Conservation (phyloP, 2,888 invertebrate genomes). For the Ellobium chinense region DNA sequence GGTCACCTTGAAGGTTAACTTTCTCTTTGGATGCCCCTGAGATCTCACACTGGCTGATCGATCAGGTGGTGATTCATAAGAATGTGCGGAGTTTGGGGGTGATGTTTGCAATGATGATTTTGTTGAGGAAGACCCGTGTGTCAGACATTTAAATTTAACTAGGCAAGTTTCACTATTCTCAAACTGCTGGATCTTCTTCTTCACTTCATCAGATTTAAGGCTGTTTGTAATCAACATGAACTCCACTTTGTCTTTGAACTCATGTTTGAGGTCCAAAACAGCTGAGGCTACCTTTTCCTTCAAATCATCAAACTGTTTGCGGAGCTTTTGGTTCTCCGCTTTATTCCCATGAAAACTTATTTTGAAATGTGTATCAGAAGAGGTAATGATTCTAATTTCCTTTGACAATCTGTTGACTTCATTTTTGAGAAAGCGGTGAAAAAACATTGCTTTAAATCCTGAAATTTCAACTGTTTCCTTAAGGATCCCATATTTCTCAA, state of each 20-base stretch:
- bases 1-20: neutral
- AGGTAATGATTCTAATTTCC: neutral
- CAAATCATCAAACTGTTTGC: neutral
- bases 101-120: neutral
- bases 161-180: conserved; percentile 10
- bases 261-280: conserved; percentile 11
- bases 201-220: neutral
- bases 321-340: neutral
- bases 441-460: conserved; percentile 1
- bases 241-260: conserved; percentile 11
- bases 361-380: neutral
- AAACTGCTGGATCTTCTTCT: neutral
- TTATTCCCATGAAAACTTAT: conserved; percentile 3
- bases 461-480: conserved; percentile 3
- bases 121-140: neutral
- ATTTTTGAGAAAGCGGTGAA: neutral
- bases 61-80: neutral
- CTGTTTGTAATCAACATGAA: conserved; percentile 25
- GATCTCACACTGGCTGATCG: neutral
- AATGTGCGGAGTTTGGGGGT: too few species aligned
- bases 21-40: too few species aligned
- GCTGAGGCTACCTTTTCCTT: neutral
- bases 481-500: neutral
- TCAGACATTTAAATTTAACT: neutral
- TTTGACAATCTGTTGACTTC: neutral